These are phyloP conservation scores for Drosophila nannoptera DNA, from an alignment of 1,140 invertebrate species.

Conservation along the genomic window DNA sequence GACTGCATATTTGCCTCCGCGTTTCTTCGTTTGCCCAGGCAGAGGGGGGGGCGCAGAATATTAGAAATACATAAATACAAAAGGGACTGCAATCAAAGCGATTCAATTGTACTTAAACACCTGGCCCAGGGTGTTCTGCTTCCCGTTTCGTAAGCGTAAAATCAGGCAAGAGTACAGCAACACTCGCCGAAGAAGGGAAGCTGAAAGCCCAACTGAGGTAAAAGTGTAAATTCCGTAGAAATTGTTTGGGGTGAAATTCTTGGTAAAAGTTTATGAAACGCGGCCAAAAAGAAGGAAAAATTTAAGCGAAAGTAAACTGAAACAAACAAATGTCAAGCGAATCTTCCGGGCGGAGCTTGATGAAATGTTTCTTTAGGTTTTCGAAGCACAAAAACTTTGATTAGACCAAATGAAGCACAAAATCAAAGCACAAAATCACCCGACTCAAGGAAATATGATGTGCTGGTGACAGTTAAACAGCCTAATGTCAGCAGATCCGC, in stretches of 20 bases:
- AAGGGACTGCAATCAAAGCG: slow-evolving; percentile 59
- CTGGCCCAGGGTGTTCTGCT: slow-evolving; percentile 29
- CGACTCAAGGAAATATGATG: slow-evolving; percentile 61
- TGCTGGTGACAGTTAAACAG: slow-evolving; percentile 53
- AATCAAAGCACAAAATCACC: slow-evolving; percentile 57
- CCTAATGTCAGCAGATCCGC: slow-evolving; percentile 40
- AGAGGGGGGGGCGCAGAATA: slow-evolving; percentile 16
- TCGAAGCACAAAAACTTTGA: slow-evolving; percentile 58
- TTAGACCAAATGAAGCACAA: slow-evolving; percentile 74
- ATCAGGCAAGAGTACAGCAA: slow-evolving; percentile 44
- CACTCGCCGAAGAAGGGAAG: slow-evolving; percentile 11
- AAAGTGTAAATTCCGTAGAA: slow-evolving; percentile 67
- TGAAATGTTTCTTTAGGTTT: slow-evolving; percentile 23
- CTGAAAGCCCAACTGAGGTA: slow-evolving; percentile 14
- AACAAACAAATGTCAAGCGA: slow-evolving; percentile 62
- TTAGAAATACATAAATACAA: slow-evolving; percentile 48
- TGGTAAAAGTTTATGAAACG: slow-evolving; percentile 54
- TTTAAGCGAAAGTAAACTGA: slow-evolving; percentile 24
- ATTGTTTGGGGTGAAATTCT: slow-evolving; percentile 64
- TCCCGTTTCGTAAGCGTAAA: slow-evolving; percentile 44
- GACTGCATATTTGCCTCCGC: slow-evolving; percentile 24
- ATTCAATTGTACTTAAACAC: slow-evolving; percentile 61
- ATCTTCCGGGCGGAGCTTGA: slow-evolving; percentile 45
- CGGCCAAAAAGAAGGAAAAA: slow-evolving; percentile 10
- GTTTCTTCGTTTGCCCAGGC: slow-evolving; percentile 6